A percentile compares a stretch with the other conserved stretches of the same genome.
These are phyloP conservation scores for Invenusta paracnida DNA, from an alignment of 2,888 invertebrate species.

Conservation along the genomic window DNA sequence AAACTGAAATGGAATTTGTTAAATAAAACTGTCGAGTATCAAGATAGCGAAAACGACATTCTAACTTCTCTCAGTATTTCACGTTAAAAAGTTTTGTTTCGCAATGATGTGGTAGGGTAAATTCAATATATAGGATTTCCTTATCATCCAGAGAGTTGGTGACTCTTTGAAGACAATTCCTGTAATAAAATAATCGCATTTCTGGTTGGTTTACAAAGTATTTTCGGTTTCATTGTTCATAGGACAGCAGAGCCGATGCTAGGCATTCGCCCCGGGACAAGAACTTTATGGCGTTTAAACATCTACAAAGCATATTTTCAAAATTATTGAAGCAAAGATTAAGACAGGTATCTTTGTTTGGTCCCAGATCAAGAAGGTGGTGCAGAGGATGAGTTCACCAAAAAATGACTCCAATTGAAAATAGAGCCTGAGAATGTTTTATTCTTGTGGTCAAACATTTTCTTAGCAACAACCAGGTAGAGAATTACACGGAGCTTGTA, in stretches of 20 bases:
- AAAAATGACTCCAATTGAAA: neutral
- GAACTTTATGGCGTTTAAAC: neutral
- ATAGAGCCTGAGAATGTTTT: neutral
- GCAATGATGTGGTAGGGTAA: neutral
- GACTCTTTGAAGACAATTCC: neutral
- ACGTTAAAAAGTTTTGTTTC: neutral
- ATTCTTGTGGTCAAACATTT: neutral
- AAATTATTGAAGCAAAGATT: neutral
- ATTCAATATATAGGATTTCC: neutral
- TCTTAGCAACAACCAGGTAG: neutral
- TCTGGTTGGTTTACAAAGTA: neutral
- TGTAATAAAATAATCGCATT: neutral
- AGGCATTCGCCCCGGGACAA: neutral
- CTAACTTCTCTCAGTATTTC: neutral
- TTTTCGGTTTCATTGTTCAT: neutral
- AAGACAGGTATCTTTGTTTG: neutral
- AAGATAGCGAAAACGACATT: neutral
- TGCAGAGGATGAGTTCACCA: neutral
- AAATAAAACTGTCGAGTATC: neutral
- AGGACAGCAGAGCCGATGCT: neutral
- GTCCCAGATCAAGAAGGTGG: neutral
- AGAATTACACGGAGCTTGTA: neutral
- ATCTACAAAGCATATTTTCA: neutral
- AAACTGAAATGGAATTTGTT: neutral
- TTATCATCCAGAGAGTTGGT: neutral